phyloP scores from a whole-genome alignment of 2,113 vertebrate species.

The Collichthys lucidus region DNA sequence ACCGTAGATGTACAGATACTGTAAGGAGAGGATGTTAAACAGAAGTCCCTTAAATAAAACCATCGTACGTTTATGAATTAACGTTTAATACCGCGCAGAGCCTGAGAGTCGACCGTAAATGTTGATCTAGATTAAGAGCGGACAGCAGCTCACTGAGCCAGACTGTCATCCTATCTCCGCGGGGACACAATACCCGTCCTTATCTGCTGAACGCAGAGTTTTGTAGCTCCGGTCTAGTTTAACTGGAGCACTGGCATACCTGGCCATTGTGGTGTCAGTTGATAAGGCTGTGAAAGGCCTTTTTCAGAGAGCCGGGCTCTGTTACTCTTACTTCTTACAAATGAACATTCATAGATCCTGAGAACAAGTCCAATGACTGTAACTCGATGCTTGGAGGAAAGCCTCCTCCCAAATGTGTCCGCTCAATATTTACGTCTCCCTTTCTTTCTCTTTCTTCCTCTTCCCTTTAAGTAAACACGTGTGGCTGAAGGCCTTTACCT shows the following conservation, averaged over 20 bases:
- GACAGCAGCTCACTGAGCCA: constrained; percentile 17
- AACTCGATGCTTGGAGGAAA: constrained; percentile 38
- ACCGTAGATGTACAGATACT: too few relatives aligned
- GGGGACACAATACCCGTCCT: constrained; percentile 41
- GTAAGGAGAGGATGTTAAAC: too few relatives aligned
- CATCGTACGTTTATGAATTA: neutral
- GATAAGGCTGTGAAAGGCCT: constrained; percentile 62
- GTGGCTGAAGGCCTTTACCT: constrained; percentile 2
- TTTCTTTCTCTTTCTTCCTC: constrained; percentile 14
- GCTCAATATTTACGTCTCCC: neutral
- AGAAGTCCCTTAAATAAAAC: neutral
- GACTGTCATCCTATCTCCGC: constrained; percentile 42
- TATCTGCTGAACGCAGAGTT: constrained; percentile 33
- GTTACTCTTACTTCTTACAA: constrained; percentile 66
- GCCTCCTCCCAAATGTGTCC: constrained; percentile 41
- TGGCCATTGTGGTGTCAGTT: constrained; percentile 44
- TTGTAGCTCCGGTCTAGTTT: constrained; percentile 4
- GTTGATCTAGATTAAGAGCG: neutral
- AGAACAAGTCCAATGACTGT: constrained; percentile 38
- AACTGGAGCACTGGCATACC: neutral
- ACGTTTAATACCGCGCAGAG: neutral
- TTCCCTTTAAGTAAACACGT: constrained; percentile 61
- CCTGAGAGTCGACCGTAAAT: neutral
- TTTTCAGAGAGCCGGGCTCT: constrained; percentile 56
- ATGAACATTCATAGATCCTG: constrained; percentile 46